phyloP scores from a whole-genome alignment of 2,797 vertebrate species.

The Neostethus bicornis region DNA sequence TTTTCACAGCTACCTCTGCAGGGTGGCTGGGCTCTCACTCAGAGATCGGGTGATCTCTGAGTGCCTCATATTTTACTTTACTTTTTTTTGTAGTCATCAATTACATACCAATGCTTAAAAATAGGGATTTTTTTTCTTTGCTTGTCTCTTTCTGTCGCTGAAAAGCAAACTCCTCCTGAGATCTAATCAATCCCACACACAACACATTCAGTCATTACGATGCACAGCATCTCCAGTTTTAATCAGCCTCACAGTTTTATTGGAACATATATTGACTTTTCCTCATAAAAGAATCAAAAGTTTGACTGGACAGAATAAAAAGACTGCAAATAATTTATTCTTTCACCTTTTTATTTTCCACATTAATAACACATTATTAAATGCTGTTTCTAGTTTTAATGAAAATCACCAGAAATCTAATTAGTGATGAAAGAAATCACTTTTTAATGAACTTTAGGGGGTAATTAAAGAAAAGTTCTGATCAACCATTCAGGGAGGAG shows the following conservation, averaged over 20 bases:
- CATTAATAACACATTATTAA: not conserved
- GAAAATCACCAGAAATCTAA: not conserved
- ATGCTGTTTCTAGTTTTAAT: not conserved
- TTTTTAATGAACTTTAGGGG: not conserved
- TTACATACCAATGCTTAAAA: no score
- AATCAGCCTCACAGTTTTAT: constrained; percentile 32
- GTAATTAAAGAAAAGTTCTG: not conserved
- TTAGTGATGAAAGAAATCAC: not conserved
- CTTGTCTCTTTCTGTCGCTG: no score
- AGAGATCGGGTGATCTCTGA: no score
- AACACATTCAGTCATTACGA: not conserved
- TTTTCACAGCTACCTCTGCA: no score
- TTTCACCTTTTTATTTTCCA: not conserved
- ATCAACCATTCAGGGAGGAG: not conserved
- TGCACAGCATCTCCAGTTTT: constrained; percentile 1
- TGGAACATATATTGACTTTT: constrained; percentile 25
- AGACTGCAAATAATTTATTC: not conserved
- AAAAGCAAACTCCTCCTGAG: constrained; percentile 18
- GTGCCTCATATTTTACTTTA: no score
- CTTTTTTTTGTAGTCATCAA: no score
- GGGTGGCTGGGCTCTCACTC: no score
- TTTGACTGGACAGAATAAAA: constrained; percentile 13
- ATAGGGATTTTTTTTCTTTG: no score
- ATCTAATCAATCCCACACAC: constrained; percentile 28
- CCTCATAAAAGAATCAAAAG: constrained; percentile 21